phyloP scores from a whole-genome alignment of 1,140 invertebrate species.

The Diorhabda carinulata region DNA sequence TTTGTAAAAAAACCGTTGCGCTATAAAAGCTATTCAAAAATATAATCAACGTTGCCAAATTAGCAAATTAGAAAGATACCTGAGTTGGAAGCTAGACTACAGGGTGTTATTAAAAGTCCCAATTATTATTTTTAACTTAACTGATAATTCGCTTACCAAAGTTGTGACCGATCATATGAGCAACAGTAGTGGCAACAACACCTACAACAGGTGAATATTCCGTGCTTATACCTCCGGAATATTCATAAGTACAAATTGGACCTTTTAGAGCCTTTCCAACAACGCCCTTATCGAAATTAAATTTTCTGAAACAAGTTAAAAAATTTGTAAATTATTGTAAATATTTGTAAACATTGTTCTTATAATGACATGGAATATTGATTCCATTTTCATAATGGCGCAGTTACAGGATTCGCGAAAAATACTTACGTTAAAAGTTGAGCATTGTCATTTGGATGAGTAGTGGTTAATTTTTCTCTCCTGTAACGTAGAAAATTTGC shows the following conservation, averaged over 20 bases:
- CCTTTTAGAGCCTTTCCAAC: constrained; percentile 97
- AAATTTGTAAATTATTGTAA: no score
- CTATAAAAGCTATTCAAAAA: no score
- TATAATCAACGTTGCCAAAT: no score
- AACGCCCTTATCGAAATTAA: constrained; percentile 81
- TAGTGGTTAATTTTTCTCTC: constrained; percentile 67
- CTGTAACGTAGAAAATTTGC: constrained; percentile 87
- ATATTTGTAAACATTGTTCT: no score
- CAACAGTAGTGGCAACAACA: constrained; percentile 92
- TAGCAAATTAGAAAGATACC: no score
- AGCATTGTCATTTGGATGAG: constrained; percentile 95
- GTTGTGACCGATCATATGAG: constrained; percentile 99
- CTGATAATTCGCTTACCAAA: constrained; percentile 58
- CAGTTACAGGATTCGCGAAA: no score
- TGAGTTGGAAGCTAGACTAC: neutral
- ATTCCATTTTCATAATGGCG: no score
- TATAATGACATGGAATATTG: no score
- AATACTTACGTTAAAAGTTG: constrained; percentile 88
- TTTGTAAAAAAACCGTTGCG: no score
- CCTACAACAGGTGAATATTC: constrained; percentile 84
- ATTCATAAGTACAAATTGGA: constrained; percentile 95
- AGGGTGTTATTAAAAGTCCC: no score
- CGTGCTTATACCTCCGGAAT: constrained; percentile 93
- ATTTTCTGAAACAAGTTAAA: constrained; percentile 53
- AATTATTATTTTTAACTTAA: no score